These are phyloP conservation scores for Leptinotarsa rubiginosa DNA, from an alignment of 2,888 invertebrate genomes.

Conservation along the genomic window DNA sequence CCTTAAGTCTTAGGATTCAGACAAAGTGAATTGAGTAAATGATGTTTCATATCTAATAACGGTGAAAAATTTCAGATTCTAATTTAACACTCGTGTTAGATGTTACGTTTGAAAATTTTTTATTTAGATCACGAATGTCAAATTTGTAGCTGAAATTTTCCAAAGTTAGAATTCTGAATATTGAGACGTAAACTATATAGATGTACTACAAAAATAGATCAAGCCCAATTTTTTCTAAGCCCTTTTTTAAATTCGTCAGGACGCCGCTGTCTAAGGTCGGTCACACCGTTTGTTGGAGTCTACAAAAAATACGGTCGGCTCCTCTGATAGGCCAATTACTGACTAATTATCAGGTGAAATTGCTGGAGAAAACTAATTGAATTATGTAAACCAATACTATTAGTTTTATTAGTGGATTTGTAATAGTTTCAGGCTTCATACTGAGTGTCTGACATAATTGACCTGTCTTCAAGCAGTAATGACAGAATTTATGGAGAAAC, in stretches of 20 bases:
- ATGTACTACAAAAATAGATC: too few relatives aligned
- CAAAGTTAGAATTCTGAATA: too few relatives aligned
- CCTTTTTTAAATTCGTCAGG: neutral
- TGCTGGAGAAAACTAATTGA: slow-evolving; percentile 48
- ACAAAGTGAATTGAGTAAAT: too few relatives aligned
- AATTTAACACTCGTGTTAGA: too few relatives aligned
- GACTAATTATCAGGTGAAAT: slow-evolving; percentile 43
- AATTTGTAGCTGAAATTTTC: too few relatives aligned
- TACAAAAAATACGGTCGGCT: slow-evolving; percentile 29
- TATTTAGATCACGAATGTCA: too few relatives aligned
- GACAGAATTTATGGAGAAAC: slow-evolving; percentile 5
- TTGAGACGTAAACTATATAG: too few relatives aligned
- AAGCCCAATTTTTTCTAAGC: neutral
- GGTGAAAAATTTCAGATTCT: too few relatives aligned
- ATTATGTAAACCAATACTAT: slow-evolving; percentile 50
- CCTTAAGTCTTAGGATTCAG: too few relatives aligned
- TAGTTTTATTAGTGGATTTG: slow-evolving; percentile 48
- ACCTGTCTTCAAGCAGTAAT: slow-evolving; percentile 18
- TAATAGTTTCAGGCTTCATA: slow-evolving; percentile 25
- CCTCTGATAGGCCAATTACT: slow-evolving; percentile 42
- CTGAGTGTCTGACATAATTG: slow-evolving; percentile 15
- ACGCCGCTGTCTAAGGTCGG: slow-evolving; percentile 11
- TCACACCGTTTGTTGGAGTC: slow-evolving; percentile 22
- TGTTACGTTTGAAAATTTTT: too few relatives aligned
- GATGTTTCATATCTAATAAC: too few relatives aligned